These are phyloP conservation scores for Caenorhabditis sp. DNA, from an alignment of 2,888 invertebrate species.

Conservation along the genomic window DNA sequence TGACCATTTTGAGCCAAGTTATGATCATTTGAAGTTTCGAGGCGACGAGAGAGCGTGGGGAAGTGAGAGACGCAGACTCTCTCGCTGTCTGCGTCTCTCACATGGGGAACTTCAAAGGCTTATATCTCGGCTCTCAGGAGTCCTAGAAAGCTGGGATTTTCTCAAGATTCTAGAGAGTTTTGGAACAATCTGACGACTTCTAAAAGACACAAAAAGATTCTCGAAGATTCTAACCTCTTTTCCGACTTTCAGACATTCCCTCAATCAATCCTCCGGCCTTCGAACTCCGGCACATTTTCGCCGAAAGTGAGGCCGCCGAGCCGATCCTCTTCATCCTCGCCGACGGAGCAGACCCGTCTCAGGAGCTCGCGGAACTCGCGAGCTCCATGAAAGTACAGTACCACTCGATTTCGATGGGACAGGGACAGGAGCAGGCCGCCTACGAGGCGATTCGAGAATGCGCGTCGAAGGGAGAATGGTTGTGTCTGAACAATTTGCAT, in stretches of 20 bases:
- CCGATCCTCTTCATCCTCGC: conserved; percentile 92
- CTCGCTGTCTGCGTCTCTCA: too few relatives aligned
- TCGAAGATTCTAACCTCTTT: too few relatives aligned
- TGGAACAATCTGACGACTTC: too few relatives aligned
- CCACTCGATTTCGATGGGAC: conserved; percentile 86
- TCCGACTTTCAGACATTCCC: conserved; percentile 64
- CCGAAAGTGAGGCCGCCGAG: conserved; percentile 86
- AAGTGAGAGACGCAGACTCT: too few relatives aligned
- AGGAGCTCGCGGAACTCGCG: conserved; percentile 88
- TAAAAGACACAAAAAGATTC: too few relatives aligned
- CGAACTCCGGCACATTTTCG: conserved; percentile 86
- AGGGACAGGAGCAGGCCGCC: conserved; percentile 73
- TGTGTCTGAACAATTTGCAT: conserved; percentile 91
- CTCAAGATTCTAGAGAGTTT: too few relatives aligned
- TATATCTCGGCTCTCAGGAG: too few relatives aligned
- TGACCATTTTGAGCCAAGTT: too few relatives aligned
- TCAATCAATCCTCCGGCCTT: conserved; percentile 85
- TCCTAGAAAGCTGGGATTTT: too few relatives aligned
- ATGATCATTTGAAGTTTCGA: too few relatives aligned
- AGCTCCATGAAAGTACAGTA: conserved; percentile 85
- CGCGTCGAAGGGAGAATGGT: conserved; percentile 88
- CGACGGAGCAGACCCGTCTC: conserved; percentile 93
- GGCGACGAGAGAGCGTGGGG: too few relatives aligned
- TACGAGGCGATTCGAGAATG: conserved; percentile 84
- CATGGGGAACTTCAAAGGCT: too few relatives aligned